Evolutionary conservation across 1,140 invertebrate genomes (phyloP).

Genomic region (Pectinophora gossypiella): DNA sequence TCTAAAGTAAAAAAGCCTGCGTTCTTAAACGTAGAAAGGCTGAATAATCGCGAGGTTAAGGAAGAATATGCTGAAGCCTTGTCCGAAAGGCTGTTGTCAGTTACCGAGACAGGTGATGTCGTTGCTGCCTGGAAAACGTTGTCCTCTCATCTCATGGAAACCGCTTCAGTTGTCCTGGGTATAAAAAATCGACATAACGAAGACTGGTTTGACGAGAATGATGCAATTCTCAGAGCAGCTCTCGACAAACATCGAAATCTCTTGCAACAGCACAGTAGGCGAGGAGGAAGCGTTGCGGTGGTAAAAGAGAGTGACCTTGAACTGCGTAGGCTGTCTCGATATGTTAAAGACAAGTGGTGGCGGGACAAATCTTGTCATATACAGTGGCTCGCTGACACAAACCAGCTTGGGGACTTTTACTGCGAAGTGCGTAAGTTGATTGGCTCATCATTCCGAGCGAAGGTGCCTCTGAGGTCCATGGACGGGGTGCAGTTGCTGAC

Average conservation of each 20-base stretch:
- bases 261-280: not conserved
- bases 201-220: conserved; percentile 27
- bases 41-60: conserved; percentile 8
- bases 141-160: conserved; percentile 13
- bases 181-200: conserved; percentile 10
- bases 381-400: conserved; percentile 22
- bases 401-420: conserved; percentile 25
- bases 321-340: conserved; percentile 12
- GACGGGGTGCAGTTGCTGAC: conserved; percentile 2
- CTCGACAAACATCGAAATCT: conserved; percentile 13
- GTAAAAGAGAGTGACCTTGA: conserved; percentile 15
- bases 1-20: not conserved
- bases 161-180: conserved; percentile 10
- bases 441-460: not conserved
- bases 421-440: conserved; percentile 14
- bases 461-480: conserved; percentile 7
- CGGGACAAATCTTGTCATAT: conserved; percentile 16
- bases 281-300: not conserved
- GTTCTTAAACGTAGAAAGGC: conserved; percentile 11
- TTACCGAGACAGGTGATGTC: not conserved
- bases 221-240: conserved; percentile 11
- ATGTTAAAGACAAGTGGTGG: conserved; percentile 26
- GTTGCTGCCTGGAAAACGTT: conserved; percentile 8
- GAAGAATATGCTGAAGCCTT: conserved; percentile 5
- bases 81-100: not conserved